A percentile compares a stretch with the other conserved stretches of the same genome.
These are phyloP conservation scores for Rhagium mordax DNA, from an alignment of 2,888 invertebrate species.

Conservation along the genomic window DNA sequence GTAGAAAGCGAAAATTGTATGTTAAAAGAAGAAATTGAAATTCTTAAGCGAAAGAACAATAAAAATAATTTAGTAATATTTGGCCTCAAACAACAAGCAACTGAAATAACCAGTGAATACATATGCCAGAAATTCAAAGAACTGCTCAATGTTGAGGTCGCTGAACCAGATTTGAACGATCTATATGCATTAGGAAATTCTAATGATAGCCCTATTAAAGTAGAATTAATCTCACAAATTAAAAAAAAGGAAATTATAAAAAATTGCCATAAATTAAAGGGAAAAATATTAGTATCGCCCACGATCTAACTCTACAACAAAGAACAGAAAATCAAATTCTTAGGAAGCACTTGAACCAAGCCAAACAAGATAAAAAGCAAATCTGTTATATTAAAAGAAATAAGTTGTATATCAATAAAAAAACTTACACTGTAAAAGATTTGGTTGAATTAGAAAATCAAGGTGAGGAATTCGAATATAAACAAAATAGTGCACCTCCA, in stretches of 20 bases:
- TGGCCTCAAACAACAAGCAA: background rate
- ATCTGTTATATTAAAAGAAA: too few relatives aligned
- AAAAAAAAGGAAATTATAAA: conserved; percentile 4
- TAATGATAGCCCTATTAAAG: background rate
- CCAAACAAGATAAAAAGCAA: background rate
- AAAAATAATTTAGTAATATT: conserved; percentile 11
- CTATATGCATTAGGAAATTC: background rate
- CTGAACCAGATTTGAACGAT: background rate
- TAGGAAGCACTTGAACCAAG: background rate
- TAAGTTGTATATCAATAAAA: too few relatives aligned
- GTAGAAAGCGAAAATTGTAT: background rate
- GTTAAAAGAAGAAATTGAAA: background rate
- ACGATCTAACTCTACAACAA: conserved; percentile 19
- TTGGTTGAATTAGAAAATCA: too few relatives aligned
- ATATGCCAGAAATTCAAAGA: background rate
- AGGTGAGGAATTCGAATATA: too few relatives aligned
- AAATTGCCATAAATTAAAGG: conserved; percentile 5
- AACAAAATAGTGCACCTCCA: too few relatives aligned
- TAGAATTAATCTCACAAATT: background rate
- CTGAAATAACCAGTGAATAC: background rate
- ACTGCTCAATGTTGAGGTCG: background rate
- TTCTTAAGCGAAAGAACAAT: background rate
- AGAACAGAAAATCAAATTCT: conserved; percentile 16
- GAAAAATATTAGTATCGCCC: background rate
- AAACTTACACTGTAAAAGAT: too few relatives aligned